A percentile compares a stretch with the other conserved stretches of the same genome.
Conservation (phyloP, 2,113 vertebrate species). For the Thunnus maccoyii region DNA sequence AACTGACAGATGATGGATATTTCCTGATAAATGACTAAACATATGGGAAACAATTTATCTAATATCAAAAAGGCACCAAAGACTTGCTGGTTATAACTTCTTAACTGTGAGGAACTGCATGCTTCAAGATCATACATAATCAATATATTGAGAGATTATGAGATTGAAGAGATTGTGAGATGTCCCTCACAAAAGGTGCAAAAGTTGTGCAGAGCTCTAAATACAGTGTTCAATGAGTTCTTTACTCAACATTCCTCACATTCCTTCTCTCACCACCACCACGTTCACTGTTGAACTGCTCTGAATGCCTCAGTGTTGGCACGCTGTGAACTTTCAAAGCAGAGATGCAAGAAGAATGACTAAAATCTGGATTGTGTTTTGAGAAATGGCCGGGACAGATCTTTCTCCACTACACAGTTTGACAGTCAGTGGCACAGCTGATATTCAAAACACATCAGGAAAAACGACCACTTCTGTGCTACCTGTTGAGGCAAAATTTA, state of each 20-base stretch:
- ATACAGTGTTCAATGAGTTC: too few species aligned
- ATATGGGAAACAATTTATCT: neutral
- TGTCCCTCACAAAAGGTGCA: neutral
- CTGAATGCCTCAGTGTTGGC: neutral
- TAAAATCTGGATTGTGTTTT: neutral
- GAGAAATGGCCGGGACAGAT: neutral
- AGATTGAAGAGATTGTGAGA: too few species aligned
- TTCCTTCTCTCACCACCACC: neutral
- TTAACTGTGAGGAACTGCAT: neutral
- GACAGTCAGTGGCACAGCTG: too few species aligned
- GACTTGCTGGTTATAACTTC: neutral
- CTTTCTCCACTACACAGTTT: neutral
- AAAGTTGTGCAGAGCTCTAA: slow-evolving; percentile 3
- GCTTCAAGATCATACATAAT: too few species aligned
- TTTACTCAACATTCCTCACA: slow-evolving; percentile 24
- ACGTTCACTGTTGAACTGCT: neutral
- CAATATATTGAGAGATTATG: too few species aligned
- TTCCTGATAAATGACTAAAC: neutral
- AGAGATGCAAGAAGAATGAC: neutral
- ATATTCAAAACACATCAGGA: neutral
- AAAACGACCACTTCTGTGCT: too few species aligned
- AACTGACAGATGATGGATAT: neutral
- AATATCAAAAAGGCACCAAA: neutral
- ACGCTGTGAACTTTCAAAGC: neutral
- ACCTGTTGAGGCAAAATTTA: too few species aligned